Conservation (phyloP, 2,113 vertebrate species). For the Stigmatopora nigra region DNA sequence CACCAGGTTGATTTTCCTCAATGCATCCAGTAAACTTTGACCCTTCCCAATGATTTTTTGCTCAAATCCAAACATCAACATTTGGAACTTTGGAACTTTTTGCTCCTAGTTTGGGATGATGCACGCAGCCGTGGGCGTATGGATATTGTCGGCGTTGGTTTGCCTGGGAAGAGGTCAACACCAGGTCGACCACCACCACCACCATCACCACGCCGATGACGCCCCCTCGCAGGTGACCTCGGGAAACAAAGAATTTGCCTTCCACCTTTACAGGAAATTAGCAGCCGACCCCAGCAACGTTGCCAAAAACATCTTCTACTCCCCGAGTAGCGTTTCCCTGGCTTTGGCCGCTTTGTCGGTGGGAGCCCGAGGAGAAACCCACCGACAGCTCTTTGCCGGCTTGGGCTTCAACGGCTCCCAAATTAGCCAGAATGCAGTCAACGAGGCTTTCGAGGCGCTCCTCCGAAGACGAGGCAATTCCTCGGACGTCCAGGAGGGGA, state of each 20-base stretch:
- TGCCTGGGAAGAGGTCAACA: slow-evolving; percentile 31
- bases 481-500: slow-evolving; percentile 37
- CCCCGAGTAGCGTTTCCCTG: slow-evolving; percentile 67
- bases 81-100: slow-evolving; percentile 24
- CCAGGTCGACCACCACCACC: background rate
- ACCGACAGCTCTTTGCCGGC: slow-evolving; percentile 61
- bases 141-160: slow-evolving; percentile 45
- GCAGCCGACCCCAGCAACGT: slow-evolving; percentile 30
- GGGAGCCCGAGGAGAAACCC: slow-evolving; percentile 61
- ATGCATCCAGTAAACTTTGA: background rate
- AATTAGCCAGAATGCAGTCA: slow-evolving; percentile 27
- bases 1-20: too few relatives aligned
- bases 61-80: slow-evolving; percentile 24
- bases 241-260: slow-evolving; percentile 66
- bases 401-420: slow-evolving; percentile 49
- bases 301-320: slow-evolving; percentile 75
- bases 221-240: slow-evolving; percentile 33
- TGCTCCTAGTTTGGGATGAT: slow-evolving; percentile 36
- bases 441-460: slow-evolving; percentile 36
- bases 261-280: slow-evolving; percentile 66
- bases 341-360: slow-evolving; percentile 68
- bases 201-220: slow-evolving; percentile 3
- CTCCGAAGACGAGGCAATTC: slow-evolving; percentile 17
- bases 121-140: slow-evolving; percentile 32
- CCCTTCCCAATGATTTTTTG: background rate